Evolutionary conservation across 2,113 vertebrate genomes (phyloP).

Genomic region (Phyllostomus discolor): DNA sequence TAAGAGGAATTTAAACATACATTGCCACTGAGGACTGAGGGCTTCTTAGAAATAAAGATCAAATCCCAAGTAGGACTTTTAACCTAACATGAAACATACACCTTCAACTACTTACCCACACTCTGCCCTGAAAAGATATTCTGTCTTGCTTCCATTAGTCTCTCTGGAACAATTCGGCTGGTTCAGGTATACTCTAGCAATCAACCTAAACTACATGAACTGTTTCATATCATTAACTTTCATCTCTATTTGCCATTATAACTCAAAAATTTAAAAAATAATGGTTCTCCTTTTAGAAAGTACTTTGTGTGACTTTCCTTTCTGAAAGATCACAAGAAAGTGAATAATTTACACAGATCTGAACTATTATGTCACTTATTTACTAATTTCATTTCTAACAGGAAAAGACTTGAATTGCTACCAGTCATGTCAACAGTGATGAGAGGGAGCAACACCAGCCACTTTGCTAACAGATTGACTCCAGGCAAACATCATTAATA

Average conservation of each 20-base stretch:
- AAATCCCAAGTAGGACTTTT: not conserved
- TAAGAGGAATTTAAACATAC: constrained; percentile 18
- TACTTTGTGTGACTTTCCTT: constrained; percentile 10
- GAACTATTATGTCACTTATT: not conserved
- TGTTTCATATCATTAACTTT: constrained; percentile 12
- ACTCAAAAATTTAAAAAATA: constrained; percentile 35
- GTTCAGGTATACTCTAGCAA: not conserved
- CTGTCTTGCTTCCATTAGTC: not conserved
- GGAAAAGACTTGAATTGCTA: not conserved
- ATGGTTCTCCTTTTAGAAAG: constrained; percentile 22
- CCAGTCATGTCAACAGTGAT: not conserved
- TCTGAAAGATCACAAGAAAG: constrained; percentile 24
- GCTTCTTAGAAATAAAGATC: constrained; percentile 8
- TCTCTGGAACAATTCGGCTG: not conserved
- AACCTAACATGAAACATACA: not conserved
- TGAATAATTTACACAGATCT: not conserved
- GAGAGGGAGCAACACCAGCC: not conserved
- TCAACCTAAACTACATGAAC: not conserved
- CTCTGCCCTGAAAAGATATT: not conserved
- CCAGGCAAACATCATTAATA: constrained; percentile 10
- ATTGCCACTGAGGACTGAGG: not conserved
- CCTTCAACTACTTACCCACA: not conserved
- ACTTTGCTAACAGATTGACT: not conserved
- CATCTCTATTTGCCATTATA: not conserved
- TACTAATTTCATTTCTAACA: constrained; percentile 7